Evolutionary conservation across 1,140 invertebrate species (phyloP).

Genomic region (Bombus confusus): DNA sequence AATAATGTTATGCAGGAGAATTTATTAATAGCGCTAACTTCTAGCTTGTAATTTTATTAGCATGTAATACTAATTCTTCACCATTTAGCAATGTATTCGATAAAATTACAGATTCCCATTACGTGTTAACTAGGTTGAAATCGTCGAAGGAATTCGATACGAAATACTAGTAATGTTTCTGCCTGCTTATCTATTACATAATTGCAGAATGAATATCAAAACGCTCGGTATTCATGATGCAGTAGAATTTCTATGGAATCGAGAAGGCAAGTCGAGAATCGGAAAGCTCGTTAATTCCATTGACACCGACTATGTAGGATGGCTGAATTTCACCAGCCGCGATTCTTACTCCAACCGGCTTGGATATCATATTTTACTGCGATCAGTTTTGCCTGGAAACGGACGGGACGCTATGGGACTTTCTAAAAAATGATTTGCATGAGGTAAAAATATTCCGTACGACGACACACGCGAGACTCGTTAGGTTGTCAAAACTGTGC

Average conservation of each 20-base stretch:
- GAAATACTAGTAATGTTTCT: background rate
- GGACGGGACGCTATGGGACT: background rate
- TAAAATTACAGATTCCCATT: background rate
- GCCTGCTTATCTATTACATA: background rate
- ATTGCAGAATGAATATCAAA: background rate
- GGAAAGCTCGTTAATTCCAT: slow-evolving; percentile 13
- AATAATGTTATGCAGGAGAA: background rate
- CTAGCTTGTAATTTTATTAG: background rate
- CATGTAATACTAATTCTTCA: background rate
- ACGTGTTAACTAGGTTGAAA: too few species aligned
- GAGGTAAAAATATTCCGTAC: background rate
- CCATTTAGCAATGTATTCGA: background rate
- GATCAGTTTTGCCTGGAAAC: slow-evolving; percentile 30
- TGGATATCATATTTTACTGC: slow-evolving; percentile 25
- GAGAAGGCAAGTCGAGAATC: background rate
- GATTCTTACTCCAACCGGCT: slow-evolving; percentile 26
- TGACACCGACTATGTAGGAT: slow-evolving; percentile 1
- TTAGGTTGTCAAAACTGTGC: background rate
- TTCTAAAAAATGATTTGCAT: slow-evolving; percentile 53
- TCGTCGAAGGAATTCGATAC: background rate
- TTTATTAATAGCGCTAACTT: background rate
- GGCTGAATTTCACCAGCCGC: slow-evolving; percentile 27
- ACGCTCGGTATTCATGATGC: too few species aligned
- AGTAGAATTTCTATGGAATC: background rate
- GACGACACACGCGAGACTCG: background rate